Evolutionary conservation across 2,888 invertebrate species (phyloP).

Genomic region (Ramazzottius varieornatus): DNA sequence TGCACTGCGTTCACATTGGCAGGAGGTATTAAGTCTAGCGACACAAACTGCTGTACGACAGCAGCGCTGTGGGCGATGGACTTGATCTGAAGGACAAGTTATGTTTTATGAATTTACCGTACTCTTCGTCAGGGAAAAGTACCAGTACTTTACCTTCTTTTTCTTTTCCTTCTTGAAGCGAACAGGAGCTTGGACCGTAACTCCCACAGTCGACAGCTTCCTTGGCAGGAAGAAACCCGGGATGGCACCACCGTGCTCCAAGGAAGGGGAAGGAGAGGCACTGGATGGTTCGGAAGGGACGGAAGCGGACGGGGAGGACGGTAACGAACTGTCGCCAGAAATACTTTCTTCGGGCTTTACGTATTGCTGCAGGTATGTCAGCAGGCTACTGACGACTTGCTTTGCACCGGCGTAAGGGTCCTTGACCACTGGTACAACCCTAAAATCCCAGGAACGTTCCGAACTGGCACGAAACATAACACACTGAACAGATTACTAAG

Average conservation of each 20-base stretch:
- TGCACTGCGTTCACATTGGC: background rate
- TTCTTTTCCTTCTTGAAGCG: background rate
- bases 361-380: background rate
- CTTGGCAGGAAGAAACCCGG: background rate
- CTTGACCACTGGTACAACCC: too few relatives aligned
- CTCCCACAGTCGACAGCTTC: background rate
- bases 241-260: background rate
- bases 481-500: too few relatives aligned
- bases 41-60: background rate
- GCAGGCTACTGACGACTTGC: background rate
- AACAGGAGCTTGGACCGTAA: background rate
- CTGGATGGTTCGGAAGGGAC: background rate
- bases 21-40: background rate
- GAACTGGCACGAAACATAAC: too few relatives aligned
- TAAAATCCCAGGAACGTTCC: too few relatives aligned
- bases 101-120: background rate
- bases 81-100: background rate
- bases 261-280: background rate
- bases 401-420: background rate
- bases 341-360: background rate
- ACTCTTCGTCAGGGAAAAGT: background rate
- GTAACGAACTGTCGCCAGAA: background rate
- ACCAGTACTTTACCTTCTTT: background rate
- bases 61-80: background rate
- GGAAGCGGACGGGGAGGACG: background rate